Percentiles rank a stretch among this genome's conserved stretches.
Evolutionary conservation across 2,797 vertebrate genomes (phyloP).

Genomic region (Danio albolineatus): DNA sequence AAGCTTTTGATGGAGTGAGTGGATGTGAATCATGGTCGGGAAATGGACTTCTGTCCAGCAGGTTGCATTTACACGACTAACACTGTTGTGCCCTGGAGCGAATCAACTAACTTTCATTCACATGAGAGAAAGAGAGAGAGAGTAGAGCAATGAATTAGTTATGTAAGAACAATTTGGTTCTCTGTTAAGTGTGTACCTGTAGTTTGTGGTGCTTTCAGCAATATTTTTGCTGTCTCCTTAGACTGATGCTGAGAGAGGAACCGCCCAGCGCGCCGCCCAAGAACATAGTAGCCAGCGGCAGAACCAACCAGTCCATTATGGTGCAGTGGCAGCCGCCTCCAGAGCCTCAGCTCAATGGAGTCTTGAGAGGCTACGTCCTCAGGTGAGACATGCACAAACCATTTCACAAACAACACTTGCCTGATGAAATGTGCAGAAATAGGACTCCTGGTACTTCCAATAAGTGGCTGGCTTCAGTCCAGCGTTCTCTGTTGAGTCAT

Average conservation of each 20-base stretch:
- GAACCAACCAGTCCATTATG: slow-evolving; percentile 98
- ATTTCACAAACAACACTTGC: slow-evolving; percentile 2
- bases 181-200: not conserved
- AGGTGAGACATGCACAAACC: slow-evolving; percentile 77
- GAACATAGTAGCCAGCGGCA: slow-evolving; percentile 94
- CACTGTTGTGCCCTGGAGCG: slow-evolving; percentile 32
- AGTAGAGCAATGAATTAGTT: slow-evolving; percentile 20
- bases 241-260: slow-evolving; percentile 93
- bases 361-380: slow-evolving; percentile 91
- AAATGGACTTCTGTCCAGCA: slow-evolving; percentile 59
- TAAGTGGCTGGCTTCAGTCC: not conserved
- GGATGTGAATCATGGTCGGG: slow-evolving; percentile 48
- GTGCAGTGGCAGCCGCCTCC: slow-evolving; percentile 98
- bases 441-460: not conserved
- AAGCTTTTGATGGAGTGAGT: slow-evolving; percentile 59
- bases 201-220: slow-evolving; percentile 1
- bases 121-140: slow-evolving; percentile 12
- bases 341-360: slow-evolving; percentile 91
- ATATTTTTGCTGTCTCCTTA: slow-evolving; percentile 59
- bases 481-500: not conserved
- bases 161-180: slow-evolving; percentile 30
- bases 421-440: slow-evolving; percentile 20
- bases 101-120: slow-evolving; percentile 15
- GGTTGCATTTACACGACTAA: slow-evolving; percentile 45
- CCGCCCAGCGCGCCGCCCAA: slow-evolving; percentile 93